These are phyloP conservation scores for Salmo trutta DNA, from an alignment of 2,797 vertebrate genomes.

Conservation along the genomic window DNA sequence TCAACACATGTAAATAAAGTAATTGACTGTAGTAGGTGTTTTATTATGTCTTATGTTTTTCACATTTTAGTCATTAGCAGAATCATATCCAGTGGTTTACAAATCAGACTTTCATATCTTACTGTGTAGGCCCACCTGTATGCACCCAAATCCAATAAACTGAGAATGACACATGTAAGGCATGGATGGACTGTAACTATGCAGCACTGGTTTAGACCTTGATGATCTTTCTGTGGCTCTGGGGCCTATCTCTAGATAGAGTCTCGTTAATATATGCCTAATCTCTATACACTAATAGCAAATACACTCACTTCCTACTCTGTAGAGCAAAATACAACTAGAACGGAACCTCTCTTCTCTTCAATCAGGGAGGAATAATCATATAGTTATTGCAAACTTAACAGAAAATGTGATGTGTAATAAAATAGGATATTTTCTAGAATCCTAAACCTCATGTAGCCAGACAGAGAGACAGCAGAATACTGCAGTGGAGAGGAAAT, in stretches of 20 bases:
- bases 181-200: not conserved
- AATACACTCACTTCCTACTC: not conserved
- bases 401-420: constrained; percentile 67
- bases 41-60: not conserved
- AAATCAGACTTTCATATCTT: not conserved
- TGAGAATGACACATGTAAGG: not conserved
- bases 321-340: not conserved
- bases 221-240: not conserved
- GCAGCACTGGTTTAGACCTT: not conserved
- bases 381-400: constrained; percentile 63
- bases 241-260: not conserved
- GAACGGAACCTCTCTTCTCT: constrained; percentile 15
- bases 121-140: not conserved
- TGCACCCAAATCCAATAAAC: not conserved
- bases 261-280: too few species aligned
- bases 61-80: not conserved
- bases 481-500: constrained; percentile 40
- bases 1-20: not conserved
- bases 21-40: not conserved
- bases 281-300: not conserved
- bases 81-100: not conserved
- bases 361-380: constrained; percentile 58
- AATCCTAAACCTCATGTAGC: constrained; percentile 61
- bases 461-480: constrained; percentile 37
- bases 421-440: constrained; percentile 75